Evolutionary conservation across 1,140 invertebrate genomes (phyloP).

Genomic region (Apocrypta bakeri): DNA sequence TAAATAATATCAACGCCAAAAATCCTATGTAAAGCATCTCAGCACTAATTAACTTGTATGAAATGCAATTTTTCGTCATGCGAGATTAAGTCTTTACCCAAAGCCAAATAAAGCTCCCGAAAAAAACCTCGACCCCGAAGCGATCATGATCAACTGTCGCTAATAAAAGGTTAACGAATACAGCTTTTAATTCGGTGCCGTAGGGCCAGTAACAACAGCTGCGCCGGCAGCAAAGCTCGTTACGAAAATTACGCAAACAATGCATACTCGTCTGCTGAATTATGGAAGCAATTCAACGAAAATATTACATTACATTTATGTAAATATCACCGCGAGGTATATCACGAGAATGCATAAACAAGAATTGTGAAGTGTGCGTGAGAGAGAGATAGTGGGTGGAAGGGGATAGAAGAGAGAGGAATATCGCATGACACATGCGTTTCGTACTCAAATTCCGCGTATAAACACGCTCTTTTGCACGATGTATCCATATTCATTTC

Average conservation of each 20-base stretch:
- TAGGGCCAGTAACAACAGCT: not conserved
- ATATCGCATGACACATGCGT: slow-evolving; percentile 1
- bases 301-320: slow-evolving; percentile 32
- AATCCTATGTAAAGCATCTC: no score
- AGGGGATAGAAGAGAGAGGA: not conserved
- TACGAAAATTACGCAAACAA: slow-evolving; percentile 13
- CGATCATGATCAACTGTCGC: not conserved
- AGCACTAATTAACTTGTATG: no score
- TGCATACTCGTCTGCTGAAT: slow-evolving; percentile 9
- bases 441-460: not conserved
- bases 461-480: not conserved
- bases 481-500: not conserved
- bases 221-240: not conserved
- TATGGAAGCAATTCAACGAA: slow-evolving; percentile 24
- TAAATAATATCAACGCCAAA: no score
- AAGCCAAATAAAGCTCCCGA: not conserved
- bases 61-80: no score
- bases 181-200: not conserved
- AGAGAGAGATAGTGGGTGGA: no score
- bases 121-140: not conserved
- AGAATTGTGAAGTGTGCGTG: not conserved
- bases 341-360: slow-evolving; percentile 34
- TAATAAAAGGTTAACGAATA: not conserved
- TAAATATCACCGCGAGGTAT: slow-evolving; percentile 14
- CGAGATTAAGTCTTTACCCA: not conserved